Conservation (phyloP, 2,888 invertebrate genomes). For the Buathra laborator region DNA sequence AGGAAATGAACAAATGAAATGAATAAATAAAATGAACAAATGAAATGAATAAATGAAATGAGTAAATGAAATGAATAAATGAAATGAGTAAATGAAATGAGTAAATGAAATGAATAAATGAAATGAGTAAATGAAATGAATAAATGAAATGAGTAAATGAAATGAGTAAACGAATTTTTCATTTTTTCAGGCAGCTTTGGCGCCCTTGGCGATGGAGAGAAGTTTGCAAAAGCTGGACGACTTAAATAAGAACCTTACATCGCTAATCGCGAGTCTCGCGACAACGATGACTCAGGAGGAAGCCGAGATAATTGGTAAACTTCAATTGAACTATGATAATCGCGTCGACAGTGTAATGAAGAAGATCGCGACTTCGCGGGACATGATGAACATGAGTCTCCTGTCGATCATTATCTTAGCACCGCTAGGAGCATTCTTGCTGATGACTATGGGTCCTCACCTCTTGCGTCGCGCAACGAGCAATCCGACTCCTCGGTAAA, state of each 20-base stretch:
- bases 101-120: not conserved
- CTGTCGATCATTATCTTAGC: constrained; percentile 56
- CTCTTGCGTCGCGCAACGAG: constrained; percentile 40
- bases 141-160: no score
- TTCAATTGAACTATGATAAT: constrained; percentile 56
- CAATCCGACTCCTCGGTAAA: constrained; percentile 10
- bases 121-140: no score
- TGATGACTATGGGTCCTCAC: constrained; percentile 61
- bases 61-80: not conserved
- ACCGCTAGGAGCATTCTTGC: constrained; percentile 53
- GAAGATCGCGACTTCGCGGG: constrained; percentile 50
- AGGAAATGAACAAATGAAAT: no score
- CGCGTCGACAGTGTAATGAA: constrained; percentile 44
- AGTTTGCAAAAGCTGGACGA: constrained; percentile 56
- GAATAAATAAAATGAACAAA: no score
- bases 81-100: not conserved
- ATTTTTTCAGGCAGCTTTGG: constrained; percentile 47
- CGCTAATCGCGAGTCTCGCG: constrained; percentile 28
- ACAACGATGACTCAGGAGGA: constrained; percentile 50
- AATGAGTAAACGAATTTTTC: no score
- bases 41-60: no score
- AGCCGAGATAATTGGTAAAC: constrained; percentile 41
- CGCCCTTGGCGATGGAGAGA: constrained; percentile 39
- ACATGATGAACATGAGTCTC: constrained; percentile 61
- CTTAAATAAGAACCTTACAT: constrained; percentile 52